Evolutionary conservation across 2,888 invertebrate species (phyloP), one percentile per base, ranked within the genome.

Genomic region (Ectemnius cavifrons): DNA sequence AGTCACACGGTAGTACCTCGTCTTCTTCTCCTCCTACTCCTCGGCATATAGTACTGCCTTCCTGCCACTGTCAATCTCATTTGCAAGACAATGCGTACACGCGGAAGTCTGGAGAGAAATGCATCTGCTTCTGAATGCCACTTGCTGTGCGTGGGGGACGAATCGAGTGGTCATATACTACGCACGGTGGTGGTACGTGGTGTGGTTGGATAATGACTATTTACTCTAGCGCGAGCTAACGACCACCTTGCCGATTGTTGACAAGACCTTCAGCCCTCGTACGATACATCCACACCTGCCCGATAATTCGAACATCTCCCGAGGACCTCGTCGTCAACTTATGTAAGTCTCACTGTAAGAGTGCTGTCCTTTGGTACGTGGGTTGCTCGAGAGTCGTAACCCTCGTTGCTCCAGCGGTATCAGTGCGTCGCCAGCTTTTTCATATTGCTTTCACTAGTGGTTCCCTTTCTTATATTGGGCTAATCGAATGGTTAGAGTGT

Each of bases 31-130:
- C 23, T 23, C 3, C 72, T 65, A 46, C 20, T 45, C 46, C 16
- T 14, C 52, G 52, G 52, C 52, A 6, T n/a, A n/a, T n/a, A n/a
- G 4, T 14, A 1, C 16, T 13, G 52, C 16, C 52, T 52, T 52
- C 52, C 16, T 16, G 14, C 16, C 52, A 14, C n/a, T 28, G 23
- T 23, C 23, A 23, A 3, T 23, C 73, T 78, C 75, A 75, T 77
- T 77, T 77, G 77, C 75, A 78, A 79, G 57, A 68, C 68, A 79
- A 78, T 79, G 62, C 37, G 37, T 60, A 68, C 52, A 71, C 56
- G 70, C 71, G 78, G 81, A 79, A 78, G 79, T 67, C 60, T 57
- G 72, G 5, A 46, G 63, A 37, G 37, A 37, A 37, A 37, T 52
- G 65, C 77, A 67, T 64, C 71, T 75, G 74, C 58, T 72, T 71